These are phyloP conservation scores for Danionella cerebrum DNA, from an alignment of 2,113 vertebrate genomes.

Conservation along the genomic window DNA sequence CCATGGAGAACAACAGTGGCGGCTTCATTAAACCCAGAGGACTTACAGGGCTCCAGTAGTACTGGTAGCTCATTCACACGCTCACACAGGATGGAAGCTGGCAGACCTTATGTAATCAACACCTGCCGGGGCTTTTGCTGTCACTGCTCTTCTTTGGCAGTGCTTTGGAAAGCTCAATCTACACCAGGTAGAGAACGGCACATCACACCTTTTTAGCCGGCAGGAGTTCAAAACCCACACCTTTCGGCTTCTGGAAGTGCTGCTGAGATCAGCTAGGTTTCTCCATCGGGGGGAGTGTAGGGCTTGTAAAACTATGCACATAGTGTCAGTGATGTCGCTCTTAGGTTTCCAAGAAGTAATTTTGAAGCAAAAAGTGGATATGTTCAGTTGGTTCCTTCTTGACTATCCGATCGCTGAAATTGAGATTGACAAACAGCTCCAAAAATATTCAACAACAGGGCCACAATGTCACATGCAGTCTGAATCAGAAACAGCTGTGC, in stretches of 20 bases:
- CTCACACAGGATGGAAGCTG: background rate
- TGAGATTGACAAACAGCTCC: no score
- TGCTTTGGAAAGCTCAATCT: background rate
- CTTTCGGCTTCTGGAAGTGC: background rate
- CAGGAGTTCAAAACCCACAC: background rate
- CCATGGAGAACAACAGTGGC: background rate
- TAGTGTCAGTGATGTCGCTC: background rate
- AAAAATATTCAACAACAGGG: no score
- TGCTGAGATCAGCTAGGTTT: background rate
- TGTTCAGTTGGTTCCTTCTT: no score
- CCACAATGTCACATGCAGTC: no score
- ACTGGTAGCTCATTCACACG: constrained; percentile 10
- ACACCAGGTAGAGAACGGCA: background rate
- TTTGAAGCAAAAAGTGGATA: no score
- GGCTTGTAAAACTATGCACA: no score
- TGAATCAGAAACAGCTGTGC: no score
- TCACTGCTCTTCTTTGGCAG: background rate
- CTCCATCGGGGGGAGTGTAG: no score
- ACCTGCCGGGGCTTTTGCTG: constrained; percentile 45
- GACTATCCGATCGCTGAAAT: no score
- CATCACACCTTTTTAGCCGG: background rate
- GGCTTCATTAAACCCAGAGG: constrained; percentile 28
- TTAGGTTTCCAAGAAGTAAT: no score
- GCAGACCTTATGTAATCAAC: constrained; percentile 45
- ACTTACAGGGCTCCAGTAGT: constrained; percentile 31